phyloP scores from a whole-genome alignment of 30 jellyfish, hydroid and myxozoan genomes.

The Chrysaora quinquecirrha region DNA sequence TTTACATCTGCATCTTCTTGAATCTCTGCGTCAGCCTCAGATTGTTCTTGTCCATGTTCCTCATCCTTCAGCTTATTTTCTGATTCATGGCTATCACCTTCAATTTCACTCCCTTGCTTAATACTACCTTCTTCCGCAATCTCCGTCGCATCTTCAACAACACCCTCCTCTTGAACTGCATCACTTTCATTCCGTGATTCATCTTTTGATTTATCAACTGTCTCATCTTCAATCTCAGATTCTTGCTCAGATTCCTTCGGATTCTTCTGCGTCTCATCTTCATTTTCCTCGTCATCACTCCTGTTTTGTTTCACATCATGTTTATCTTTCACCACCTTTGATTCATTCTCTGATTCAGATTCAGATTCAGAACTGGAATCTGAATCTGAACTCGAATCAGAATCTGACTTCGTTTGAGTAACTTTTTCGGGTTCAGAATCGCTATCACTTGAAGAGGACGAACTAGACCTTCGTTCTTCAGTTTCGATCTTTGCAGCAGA shows the following conservation, averaged over 20 bases:
- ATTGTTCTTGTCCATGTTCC: neutral
- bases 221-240: neutral
- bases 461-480: neutral
- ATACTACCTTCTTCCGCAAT: neutral
- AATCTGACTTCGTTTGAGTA: neutral
- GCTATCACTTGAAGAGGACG: neutral
- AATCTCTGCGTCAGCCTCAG: neutral
- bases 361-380: constrained; percentile 32
- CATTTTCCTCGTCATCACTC: constrained; percentile 12
- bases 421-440: neutral
- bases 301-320: neutral
- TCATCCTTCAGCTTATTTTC: neutral
- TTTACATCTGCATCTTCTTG: constrained; percentile 1
- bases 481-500: neutral
- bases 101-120: neutral
- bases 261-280: too few species aligned
- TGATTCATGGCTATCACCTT: neutral
- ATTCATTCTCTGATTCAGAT: constrained; percentile 15
- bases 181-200: neutral
- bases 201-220: neutral
- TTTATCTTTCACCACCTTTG: neutral
- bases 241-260: constrained; percentile 7
- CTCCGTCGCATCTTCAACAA: neutral
- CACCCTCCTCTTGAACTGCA: neutral
- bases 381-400: constrained; percentile 1